phyloP scores from a whole-genome alignment of 2,888 invertebrate genomes.

The Nowickia ferox region DNA sequence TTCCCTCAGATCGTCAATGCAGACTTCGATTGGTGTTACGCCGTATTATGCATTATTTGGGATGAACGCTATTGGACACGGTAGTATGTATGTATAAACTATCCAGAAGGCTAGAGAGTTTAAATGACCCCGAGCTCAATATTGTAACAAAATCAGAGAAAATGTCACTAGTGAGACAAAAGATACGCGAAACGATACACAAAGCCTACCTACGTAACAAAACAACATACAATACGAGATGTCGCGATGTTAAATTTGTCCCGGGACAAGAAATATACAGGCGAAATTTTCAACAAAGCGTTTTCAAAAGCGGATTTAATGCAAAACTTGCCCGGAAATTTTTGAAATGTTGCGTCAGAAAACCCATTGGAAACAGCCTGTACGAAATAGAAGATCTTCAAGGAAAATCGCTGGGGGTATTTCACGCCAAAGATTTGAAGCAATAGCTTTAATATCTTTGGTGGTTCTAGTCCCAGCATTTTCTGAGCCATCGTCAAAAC shows the following conservation, averaged over 20 bases:
- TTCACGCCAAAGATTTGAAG: not conserved
- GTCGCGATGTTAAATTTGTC: not conserved
- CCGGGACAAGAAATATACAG: not conserved
- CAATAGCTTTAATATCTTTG: not conserved
- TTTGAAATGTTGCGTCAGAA: not conserved
- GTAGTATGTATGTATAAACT: too few species aligned
- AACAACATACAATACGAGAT: not conserved
- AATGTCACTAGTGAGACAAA: not conserved
- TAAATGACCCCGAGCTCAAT: too few species aligned
- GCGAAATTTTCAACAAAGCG: not conserved
- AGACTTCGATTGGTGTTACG: not conserved
- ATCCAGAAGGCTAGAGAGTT: too few species aligned
- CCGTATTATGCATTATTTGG: too few species aligned
- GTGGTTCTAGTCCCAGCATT: not conserved
- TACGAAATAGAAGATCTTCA: not conserved
- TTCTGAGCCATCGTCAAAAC: not conserved
- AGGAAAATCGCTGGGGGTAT: not conserved
- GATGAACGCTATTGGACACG: too few species aligned
- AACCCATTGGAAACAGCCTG: not conserved
- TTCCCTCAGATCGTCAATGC: not conserved
- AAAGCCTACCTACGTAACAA: not conserved
- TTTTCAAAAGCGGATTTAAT: too few species aligned
- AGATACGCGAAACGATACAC: not conserved
- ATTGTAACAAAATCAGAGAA: too few species aligned
- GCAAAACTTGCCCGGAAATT: too few species aligned